Conservation (phyloP, 2,797 vertebrate genomes). For the Simalia tracyae region DNA sequence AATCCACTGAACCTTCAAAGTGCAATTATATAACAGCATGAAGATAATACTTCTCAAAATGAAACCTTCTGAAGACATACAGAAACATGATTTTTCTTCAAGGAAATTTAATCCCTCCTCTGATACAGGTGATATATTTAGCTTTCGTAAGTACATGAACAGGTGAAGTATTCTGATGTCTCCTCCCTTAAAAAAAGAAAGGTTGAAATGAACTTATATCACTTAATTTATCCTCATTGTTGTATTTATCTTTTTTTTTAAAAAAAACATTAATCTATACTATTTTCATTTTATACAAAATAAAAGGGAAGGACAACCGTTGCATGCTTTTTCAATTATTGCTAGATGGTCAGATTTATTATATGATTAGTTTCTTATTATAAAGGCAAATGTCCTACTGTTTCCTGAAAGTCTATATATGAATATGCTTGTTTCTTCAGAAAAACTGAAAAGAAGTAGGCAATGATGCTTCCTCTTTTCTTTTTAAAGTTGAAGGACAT, state of each 20-base stretch:
- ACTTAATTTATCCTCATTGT: slow-evolving; percentile 8
- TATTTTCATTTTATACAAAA: not conserved
- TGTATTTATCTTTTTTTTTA: not conserved
- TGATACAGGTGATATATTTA: slow-evolving; percentile 11
- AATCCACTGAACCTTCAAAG: slow-evolving; percentile 27
- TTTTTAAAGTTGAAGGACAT: no score
- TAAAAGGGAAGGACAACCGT: slow-evolving; percentile 9
- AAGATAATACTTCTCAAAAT: slow-evolving; percentile 48
- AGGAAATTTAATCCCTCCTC: slow-evolving; percentile 31
- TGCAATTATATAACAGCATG: slow-evolving; percentile 34
- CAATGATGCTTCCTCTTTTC: no score
- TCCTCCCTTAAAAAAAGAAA: not conserved
- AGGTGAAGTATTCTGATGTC: not conserved
- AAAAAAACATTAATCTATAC: not conserved
- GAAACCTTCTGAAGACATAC: slow-evolving; percentile 38
- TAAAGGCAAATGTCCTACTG: not conserved
- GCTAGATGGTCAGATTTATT: slow-evolving; percentile 7
- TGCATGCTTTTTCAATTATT: slow-evolving; percentile 24
- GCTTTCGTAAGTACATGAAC: slow-evolving; percentile 18
- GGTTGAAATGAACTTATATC: slow-evolving; percentile 8
- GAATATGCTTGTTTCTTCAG: not conserved
- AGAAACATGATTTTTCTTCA: slow-evolving; percentile 19
- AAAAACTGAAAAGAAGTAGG: not conserved
- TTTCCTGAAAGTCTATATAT: not conserved
- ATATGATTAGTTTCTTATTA: slow-evolving; percentile 25